phyloP scores from a whole-genome alignment of 2,888 invertebrate genomes.

The Poecilus cupreus region DNA sequence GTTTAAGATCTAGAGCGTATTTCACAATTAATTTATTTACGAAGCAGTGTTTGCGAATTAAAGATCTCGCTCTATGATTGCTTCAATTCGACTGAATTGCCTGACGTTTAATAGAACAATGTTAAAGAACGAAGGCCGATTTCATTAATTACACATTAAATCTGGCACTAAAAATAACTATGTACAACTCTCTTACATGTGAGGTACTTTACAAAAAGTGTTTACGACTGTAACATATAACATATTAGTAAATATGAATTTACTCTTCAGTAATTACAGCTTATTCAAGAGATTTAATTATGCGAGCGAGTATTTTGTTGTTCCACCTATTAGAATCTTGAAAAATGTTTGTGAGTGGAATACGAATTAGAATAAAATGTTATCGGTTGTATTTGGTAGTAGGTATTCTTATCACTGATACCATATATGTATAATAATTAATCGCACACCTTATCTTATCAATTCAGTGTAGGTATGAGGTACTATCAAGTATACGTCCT shows the following conservation, averaged over 20 bases:
- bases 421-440: neutral
- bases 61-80: neutral
- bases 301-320: too few species aligned
- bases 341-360: too few species aligned
- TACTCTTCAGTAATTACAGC: too few species aligned
- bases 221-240: too few species aligned
- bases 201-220: too few species aligned
- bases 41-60: neutral
- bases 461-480: neutral
- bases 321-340: too few species aligned
- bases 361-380: neutral
- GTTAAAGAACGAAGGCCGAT: slow-evolving; percentile 16
- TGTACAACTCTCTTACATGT: too few species aligned
- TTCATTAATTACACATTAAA: slow-evolving; percentile 29
- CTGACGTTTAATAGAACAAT: slow-evolving; percentile 15
- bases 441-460: slow-evolving; percentile 16
- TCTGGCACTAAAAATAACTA: slow-evolving; percentile 15
- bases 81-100: slow-evolving; percentile 3
- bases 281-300: too few species aligned
- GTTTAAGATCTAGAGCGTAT: neutral
- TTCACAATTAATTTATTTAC: neutral
- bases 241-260: too few species aligned
- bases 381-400: neutral
- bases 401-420: neutral
- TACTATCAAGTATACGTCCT: neutral